Evolutionary conservation across 1,140 invertebrate genomes (phyloP).

Genomic region (Centruroides vittatus): DNA sequence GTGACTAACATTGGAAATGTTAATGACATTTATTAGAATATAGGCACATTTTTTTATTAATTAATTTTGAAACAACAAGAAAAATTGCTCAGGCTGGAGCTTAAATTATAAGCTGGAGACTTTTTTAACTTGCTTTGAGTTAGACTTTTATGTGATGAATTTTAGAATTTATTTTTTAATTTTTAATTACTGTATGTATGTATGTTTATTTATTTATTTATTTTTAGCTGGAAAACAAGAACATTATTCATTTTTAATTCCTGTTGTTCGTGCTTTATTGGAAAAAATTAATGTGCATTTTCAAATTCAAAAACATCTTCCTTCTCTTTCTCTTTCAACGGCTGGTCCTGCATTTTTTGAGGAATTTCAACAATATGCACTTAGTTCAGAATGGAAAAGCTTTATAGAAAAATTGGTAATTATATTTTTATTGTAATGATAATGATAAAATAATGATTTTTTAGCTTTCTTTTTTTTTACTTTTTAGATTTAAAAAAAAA

Average conservation of each 20-base stretch:
- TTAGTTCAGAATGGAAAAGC: constrained; percentile 40
- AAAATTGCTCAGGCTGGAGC: too few species aligned
- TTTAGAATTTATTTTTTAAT: too few species aligned
- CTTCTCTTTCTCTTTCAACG: constrained; percentile 37
- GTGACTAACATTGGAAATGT: too few species aligned
- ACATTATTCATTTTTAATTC: constrained; percentile 46
- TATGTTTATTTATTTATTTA: too few species aligned
- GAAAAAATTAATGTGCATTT: constrained; percentile 39
- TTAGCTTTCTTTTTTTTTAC: background rate
- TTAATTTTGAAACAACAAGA: too few species aligned
- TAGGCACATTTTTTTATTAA: too few species aligned
- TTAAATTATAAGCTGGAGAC: too few species aligned
- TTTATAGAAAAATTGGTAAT: constrained; percentile 43
- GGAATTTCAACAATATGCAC: constrained; percentile 41
- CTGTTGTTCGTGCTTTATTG: constrained; percentile 45
- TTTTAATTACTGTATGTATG: too few species aligned
- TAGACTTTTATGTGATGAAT: too few species aligned
- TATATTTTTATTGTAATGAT: background rate
- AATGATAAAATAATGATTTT: background rate
- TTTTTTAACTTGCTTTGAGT: too few species aligned
- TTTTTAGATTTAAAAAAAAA: background rate
- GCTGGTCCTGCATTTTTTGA: constrained; percentile 44
- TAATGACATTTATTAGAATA: too few species aligned
- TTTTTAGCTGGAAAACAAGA: constrained; percentile 35
- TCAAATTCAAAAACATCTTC: constrained; percentile 35